Percentiles rank a stretch among this genome's conserved stretches.
These are phyloP conservation scores for Diachrysia chrysitis DNA, from an alignment of 2,888 invertebrate genomes.

Conservation along the genomic window DNA sequence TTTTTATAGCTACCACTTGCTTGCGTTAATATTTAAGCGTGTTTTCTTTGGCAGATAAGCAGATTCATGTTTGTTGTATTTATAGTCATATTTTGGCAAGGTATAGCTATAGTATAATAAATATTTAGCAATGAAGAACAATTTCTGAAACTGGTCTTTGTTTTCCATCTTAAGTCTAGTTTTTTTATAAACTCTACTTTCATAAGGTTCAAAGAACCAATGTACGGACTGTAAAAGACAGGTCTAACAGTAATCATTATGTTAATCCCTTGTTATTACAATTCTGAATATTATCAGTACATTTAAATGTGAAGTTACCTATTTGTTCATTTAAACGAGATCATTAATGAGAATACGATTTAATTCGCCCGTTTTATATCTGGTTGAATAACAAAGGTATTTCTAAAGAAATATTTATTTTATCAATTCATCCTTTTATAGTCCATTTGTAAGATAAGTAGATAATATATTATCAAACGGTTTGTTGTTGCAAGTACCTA, in stretches of 20 bases:
- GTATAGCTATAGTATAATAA: no score
- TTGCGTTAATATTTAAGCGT: no score
- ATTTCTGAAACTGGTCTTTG: no score
- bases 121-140: no score
- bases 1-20: not conserved
- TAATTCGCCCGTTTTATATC: slow-evolving; percentile 17
- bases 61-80: no score
- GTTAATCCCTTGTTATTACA: slow-evolving; percentile 38
- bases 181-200: no score
- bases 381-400: slow-evolving; percentile 8
- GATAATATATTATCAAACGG: slow-evolving; percentile 15
- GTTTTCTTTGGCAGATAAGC: no score
- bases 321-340: slow-evolving; percentile 36
- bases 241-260: slow-evolving; percentile 18
- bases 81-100: no score
- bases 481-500: slow-evolving; percentile 21
- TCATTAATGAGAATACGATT: slow-evolving; percentile 38
- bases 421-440: slow-evolving; percentile 24
- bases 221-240: not conserved
- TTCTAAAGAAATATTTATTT: slow-evolving; percentile 21
- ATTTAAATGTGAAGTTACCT: slow-evolving; percentile 42
- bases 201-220: no score
- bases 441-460: slow-evolving; percentile 27
- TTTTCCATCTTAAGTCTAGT: no score
- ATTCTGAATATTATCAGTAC: slow-evolving; percentile 17